phyloP scores from a whole-genome alignment of 2,797 vertebrate species.

The Sternotherus odoratus region DNA sequence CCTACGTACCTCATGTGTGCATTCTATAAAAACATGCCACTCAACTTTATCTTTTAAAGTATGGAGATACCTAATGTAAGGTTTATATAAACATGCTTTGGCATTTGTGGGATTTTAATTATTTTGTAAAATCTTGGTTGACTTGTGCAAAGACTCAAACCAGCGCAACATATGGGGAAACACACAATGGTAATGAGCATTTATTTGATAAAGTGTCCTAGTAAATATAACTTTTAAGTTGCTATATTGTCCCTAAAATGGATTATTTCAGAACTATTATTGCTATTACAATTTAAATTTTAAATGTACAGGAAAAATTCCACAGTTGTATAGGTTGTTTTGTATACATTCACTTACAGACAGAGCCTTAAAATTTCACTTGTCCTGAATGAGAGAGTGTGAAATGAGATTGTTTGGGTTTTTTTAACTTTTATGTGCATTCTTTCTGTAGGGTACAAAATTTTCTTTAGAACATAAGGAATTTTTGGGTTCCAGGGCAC shows the following conservation, averaged over 20 bases:
- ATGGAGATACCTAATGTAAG: background rate
- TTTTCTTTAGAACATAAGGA: background rate
- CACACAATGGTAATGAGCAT: background rate
- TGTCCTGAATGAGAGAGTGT: background rate
- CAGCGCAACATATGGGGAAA: background rate
- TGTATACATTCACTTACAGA: background rate
- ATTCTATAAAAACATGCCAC: background rate
- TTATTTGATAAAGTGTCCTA: background rate
- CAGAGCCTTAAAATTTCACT: background rate
- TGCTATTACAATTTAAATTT: background rate
- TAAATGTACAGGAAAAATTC: background rate
- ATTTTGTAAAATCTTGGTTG: background rate
- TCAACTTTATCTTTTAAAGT: background rate
- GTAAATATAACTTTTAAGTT: background rate
- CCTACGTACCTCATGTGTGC: background rate
- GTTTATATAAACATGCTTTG: background rate
- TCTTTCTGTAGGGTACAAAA: background rate
- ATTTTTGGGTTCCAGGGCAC: background rate
- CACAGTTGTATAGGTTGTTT: background rate
- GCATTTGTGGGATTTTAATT: background rate
- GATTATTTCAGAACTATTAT: background rate
- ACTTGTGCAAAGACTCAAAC: background rate
- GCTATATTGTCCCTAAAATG: background rate
- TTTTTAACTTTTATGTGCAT: background rate
- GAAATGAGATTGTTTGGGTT: background rate